A percentile compares a stretch with the other conserved stretches of the same genome.
phyloP scores from a whole-genome alignment of 2,888 invertebrate genomes.

The Drosophila setosimentum region DNA sequence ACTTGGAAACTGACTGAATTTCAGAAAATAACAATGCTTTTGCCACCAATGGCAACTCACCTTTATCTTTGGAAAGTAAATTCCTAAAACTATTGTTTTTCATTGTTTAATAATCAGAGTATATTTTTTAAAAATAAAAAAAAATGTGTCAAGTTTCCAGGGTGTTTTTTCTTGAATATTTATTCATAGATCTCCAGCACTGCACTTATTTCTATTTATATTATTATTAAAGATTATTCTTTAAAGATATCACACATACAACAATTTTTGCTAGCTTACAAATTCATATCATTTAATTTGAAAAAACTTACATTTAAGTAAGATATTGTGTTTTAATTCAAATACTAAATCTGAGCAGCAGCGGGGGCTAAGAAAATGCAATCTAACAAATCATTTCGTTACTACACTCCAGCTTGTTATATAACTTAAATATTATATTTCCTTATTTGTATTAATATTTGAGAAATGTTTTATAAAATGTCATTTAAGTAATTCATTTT shows the following conservation, averaged over 20 bases:
- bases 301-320: not conserved
- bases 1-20: not conserved
- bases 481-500: not conserved
- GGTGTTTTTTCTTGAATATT: too few species aligned
- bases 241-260: not conserved
- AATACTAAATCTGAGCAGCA: too few species aligned
- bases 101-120: too few species aligned
- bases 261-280: not conserved
- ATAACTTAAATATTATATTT: not conserved
- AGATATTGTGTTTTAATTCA: too few species aligned
- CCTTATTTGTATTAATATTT: not conserved
- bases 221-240: too few species aligned
- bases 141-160: not conserved
- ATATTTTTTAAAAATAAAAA: not conserved
- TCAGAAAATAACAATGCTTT: not conserved
- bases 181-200: not conserved
- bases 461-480: not conserved
- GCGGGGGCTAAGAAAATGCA: too few species aligned
- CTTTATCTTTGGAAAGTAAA: not conserved
- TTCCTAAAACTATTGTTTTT: not conserved
- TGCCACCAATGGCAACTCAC: too few species aligned
- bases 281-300: not conserved
- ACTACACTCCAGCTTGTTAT: not conserved
- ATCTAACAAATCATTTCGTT: too few species aligned
- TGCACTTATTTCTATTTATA: not conserved